Percentiles rank a stretch among this genome's conserved stretches.
These are phyloP conservation scores for Nyctalus aviator DNA, from an alignment of 2,797 vertebrate genomes.

Conservation along the genomic window DNA sequence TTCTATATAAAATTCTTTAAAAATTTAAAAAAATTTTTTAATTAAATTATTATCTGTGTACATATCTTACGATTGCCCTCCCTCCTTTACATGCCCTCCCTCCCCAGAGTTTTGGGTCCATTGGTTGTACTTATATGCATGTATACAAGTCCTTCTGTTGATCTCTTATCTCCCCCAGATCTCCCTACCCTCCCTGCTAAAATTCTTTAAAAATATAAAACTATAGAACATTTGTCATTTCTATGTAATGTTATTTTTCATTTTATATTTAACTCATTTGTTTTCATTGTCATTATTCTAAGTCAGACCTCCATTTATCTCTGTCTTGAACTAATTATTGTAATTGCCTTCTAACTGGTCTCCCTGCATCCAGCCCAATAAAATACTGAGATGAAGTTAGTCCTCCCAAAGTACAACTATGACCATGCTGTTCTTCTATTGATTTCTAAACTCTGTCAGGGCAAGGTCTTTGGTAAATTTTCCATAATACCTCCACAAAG, in stretches of 20 bases:
- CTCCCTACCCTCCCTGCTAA: neutral
- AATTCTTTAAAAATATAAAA: neutral
- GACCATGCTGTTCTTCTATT: neutral
- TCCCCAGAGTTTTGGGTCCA: too few relatives aligned
- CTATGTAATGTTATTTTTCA: slow-evolving; percentile 3
- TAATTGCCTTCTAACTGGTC: neutral
- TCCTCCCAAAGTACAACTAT: neutral
- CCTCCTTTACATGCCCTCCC: too few relatives aligned
- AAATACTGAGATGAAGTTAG: slow-evolving; percentile 3
- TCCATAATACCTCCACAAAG: slow-evolving; percentile 36
- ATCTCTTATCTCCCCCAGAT: too few relatives aligned
- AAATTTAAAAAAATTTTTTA: too few relatives aligned
- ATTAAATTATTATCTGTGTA: too few relatives aligned
- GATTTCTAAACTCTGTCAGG: slow-evolving; percentile 47
- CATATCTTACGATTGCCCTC: too few relatives aligned
- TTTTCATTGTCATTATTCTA: slow-evolving; percentile 29
- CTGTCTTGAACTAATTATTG: neutral
- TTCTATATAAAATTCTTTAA: neutral
- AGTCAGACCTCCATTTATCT: neutral
- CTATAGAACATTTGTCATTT: slow-evolving; percentile 3
- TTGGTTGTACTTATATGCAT: too few relatives aligned
- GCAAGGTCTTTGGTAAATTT: slow-evolving; percentile 45
- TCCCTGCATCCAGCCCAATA: neutral
- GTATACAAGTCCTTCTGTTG: too few relatives aligned
- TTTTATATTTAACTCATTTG: slow-evolving; percentile 31